These are phyloP conservation scores for Xerus inauris DNA, from an alignment of 2,113 vertebrate genomes.

Conservation along the genomic window DNA sequence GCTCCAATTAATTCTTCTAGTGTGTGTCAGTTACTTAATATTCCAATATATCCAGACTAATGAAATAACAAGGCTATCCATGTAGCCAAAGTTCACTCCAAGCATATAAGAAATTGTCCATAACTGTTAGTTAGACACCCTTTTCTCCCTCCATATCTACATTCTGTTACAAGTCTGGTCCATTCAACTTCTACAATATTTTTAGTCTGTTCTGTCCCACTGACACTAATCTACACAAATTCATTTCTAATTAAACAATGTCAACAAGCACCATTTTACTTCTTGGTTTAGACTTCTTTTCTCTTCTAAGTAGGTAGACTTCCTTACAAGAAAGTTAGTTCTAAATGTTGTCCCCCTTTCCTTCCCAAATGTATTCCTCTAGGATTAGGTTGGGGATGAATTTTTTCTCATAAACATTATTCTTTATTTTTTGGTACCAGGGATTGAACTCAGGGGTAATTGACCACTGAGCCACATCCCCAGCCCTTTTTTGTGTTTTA, in stretches of 20 bases:
- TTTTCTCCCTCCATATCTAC: neutral
- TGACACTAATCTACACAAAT: neutral
- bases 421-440: too few relatives aligned
- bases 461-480: too few relatives aligned
- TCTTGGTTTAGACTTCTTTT: neutral
- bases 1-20: constrained; percentile 89
- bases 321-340: neutral
- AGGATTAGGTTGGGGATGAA: neutral
- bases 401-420: neutral
- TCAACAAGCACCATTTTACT: neutral
- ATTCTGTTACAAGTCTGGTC: neutral
- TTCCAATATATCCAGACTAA: constrained; percentile 92
- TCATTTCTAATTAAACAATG: neutral
- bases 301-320: neutral
- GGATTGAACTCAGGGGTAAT: too few relatives aligned
- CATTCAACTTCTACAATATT: neutral
- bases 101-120: constrained; percentile 93
- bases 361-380: neutral
- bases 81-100: constrained; percentile 89
- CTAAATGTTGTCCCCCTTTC: neutral
- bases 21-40: constrained; percentile 91
- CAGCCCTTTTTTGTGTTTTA: too few relatives aligned
- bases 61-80: constrained; percentile 89
- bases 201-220: neutral
- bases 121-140: constrained; percentile 77